Conservation (phyloP, 2,888 invertebrate genomes). For the Epistrophe grossulariae region DNA sequence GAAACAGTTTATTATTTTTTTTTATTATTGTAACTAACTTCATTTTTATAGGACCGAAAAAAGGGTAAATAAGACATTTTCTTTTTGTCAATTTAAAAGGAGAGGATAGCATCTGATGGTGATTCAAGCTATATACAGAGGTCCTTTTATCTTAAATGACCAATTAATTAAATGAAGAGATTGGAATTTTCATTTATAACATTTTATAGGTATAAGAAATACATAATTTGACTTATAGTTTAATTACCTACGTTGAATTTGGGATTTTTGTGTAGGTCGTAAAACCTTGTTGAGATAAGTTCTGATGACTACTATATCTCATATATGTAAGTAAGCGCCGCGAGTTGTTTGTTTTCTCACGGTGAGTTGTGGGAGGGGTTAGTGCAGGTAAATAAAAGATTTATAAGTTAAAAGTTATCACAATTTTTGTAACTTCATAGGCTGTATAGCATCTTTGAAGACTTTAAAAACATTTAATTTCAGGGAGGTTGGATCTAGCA, state of each 20-base stretch:
- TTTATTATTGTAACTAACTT: background rate
- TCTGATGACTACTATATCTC: background rate
- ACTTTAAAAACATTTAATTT: no score
- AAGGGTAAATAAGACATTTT: constrained; percentile 31
- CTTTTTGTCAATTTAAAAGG: constrained; percentile 3
- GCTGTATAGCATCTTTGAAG: no score
- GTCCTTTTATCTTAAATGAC: constrained; percentile 13
- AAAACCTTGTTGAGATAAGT: background rate
- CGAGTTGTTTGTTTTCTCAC: no score
- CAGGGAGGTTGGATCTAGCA: no score
- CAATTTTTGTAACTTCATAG: no score
- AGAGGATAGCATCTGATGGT: background rate
- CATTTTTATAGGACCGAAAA: background rate
- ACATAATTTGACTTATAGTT: background rate
- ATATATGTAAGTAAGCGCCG: background rate
- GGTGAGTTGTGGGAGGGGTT: no score
- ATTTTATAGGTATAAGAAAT: background rate
- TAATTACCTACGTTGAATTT: background rate
- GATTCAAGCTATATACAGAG: background rate
- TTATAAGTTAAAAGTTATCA: no score
- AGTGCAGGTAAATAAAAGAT: no score
- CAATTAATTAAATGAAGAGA: background rate
- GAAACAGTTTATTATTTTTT: constrained; percentile 27
- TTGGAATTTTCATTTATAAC: background rate
- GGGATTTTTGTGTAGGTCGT: background rate